Conservation (phyloP, 2,113 vertebrate species). For the Bujurquina vittata region DNA sequence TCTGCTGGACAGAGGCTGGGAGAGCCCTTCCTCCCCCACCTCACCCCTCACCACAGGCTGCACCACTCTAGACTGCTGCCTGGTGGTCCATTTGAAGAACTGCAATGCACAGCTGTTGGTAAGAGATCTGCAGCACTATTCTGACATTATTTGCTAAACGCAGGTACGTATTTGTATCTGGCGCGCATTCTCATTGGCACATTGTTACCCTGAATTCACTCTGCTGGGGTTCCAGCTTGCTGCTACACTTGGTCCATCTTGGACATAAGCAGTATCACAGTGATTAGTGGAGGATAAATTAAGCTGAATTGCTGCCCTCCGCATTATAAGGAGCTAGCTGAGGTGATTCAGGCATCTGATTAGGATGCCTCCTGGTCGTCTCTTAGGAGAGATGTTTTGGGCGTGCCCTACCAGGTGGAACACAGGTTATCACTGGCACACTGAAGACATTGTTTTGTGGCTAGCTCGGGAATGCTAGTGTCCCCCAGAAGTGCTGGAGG, state of each 20-base stretch:
- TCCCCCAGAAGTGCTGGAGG: too few relatives aligned
- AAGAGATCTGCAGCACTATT: constrained; percentile 43
- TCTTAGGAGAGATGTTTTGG: not conserved
- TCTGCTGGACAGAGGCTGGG: constrained; percentile 65
- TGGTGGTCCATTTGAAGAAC: constrained; percentile 88
- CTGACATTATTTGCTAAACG: not conserved
- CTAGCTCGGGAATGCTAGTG: too few relatives aligned
- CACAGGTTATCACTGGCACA: too few relatives aligned
- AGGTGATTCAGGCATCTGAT: not conserved
- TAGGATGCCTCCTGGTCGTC: not conserved
- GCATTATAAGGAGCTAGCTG: not conserved
- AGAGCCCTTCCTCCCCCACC: constrained; percentile 64
- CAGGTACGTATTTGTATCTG: not conserved
- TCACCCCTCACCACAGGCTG: constrained; percentile 87
- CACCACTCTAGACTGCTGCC: constrained; percentile 83
- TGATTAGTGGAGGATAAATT: too few relatives aligned
- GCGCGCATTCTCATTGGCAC: not conserved
- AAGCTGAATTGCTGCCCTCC: not conserved
- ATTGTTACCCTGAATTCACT: not conserved
- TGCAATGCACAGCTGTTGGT: constrained; percentile 92
- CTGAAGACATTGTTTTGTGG: not conserved
- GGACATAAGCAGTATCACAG: too few relatives aligned
- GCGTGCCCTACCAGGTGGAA: not conserved
- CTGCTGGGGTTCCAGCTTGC: not conserved
- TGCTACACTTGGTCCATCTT: too few relatives aligned